These are phyloP conservation scores for Carabus problematicus DNA, from an alignment of 2,888 invertebrate genomes.

Conservation along the genomic window DNA sequence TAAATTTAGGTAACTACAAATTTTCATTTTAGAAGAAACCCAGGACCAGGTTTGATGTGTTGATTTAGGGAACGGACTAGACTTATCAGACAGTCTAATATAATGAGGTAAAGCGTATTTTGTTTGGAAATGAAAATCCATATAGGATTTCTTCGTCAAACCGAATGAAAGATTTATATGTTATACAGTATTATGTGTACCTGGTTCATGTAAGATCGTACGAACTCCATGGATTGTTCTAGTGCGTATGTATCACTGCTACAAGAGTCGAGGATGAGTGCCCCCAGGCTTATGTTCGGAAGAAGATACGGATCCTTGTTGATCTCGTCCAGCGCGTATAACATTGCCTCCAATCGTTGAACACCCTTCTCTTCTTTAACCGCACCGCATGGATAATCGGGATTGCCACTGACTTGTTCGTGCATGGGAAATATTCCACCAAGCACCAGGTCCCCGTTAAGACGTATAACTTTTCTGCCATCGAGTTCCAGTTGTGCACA, in stretches of 20 bases:
- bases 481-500: constrained; percentile 42
- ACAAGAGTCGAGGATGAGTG: constrained; percentile 68
- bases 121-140: too few relatives aligned
- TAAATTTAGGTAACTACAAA: too few relatives aligned
- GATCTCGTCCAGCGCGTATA: constrained; percentile 71
- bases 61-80: too few relatives aligned
- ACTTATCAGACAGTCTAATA: too few relatives aligned
- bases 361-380: constrained; percentile 73
- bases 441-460: constrained; percentile 69
- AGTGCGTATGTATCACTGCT: constrained; percentile 72
- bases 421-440: constrained; percentile 76
- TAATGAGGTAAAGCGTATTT: too few relatives aligned
- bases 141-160: too few relatives aligned
- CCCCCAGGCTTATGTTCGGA: constrained; percentile 69
- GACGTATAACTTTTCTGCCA: constrained; percentile 54
- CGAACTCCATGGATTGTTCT: constrained; percentile 73
- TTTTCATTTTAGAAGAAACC: too few relatives aligned
- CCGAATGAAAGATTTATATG: background rate
- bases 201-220: constrained; percentile 66
- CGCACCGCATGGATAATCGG: constrained; percentile 62
- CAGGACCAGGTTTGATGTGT: too few relatives aligned
- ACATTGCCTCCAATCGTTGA: constrained; percentile 73
- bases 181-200: constrained; percentile 51
- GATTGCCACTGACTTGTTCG: constrained; percentile 61
- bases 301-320: constrained; percentile 66